A percentile compares a stretch with the other conserved stretches of the same genome.
These are phyloP conservation scores for Phylloscopus trochiloides DNA, from an alignment of 2,113 vertebrate genomes.

Conservation along the genomic window DNA sequence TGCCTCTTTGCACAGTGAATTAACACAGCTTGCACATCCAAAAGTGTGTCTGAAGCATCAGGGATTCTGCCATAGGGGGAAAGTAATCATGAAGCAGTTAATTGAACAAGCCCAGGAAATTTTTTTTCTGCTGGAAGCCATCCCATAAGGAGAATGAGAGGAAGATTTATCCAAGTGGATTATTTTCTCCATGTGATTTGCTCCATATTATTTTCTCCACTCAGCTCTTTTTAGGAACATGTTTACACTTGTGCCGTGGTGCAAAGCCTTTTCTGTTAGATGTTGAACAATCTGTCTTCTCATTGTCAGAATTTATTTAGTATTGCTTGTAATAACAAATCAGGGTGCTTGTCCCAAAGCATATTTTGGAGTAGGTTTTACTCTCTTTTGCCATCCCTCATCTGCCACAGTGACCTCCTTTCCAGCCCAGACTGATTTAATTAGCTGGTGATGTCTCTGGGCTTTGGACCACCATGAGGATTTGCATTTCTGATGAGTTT, in stretches of 20 bases:
- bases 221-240: neutral
- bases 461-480: neutral
- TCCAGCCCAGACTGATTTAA: neutral
- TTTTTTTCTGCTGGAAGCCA: conserved; percentile 1
- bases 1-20: neutral
- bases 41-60: neutral
- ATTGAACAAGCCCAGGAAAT: conserved; percentile 7
- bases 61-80: neutral
- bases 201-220: neutral
- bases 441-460: neutral
- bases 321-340: neutral
- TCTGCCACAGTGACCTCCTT: neutral
- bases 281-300: neutral
- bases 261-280: neutral
- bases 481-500: neutral
- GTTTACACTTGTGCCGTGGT: neutral
- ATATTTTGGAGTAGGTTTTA: neutral
- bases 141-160: neutral
- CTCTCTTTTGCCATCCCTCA: neutral
- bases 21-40: neutral
- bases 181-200: neutral
- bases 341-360: neutral
- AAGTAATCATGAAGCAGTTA: conserved; percentile 27
- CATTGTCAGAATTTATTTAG: neutral
- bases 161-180: neutral